phyloP scores from a whole-genome alignment of 2,888 invertebrate species.

The Coelinius sp. region DNA sequence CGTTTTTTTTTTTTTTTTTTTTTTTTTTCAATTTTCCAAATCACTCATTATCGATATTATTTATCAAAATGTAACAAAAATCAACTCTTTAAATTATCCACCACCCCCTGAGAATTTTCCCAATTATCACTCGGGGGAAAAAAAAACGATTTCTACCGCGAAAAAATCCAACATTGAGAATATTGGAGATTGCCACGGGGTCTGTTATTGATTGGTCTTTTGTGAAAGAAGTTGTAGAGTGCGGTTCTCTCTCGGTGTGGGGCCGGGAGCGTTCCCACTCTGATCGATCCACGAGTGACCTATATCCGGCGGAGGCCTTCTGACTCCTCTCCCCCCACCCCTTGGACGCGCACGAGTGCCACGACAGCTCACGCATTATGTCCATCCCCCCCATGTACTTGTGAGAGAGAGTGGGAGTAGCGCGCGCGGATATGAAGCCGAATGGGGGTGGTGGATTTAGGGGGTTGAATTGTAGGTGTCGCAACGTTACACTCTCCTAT shows the following conservation, averaged over 20 bases:
- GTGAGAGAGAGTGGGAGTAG: background rate
- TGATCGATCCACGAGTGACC: constrained; percentile 69
- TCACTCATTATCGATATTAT: too few species aligned
- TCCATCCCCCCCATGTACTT: constrained; percentile 33
- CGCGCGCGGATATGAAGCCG: constrained; percentile 8
- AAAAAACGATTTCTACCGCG: background rate
- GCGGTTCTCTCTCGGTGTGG: background rate
- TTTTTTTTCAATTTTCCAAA: background rate
- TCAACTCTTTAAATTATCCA: background rate
- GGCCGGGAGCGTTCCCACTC: constrained; percentile 24
- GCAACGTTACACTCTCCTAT: constrained; percentile 12
- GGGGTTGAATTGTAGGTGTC: constrained; percentile 21
- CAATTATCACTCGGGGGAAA: background rate
- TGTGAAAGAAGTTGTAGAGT: constrained; percentile 49
- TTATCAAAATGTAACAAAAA: too few species aligned
- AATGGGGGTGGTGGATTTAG: constrained; percentile 1
- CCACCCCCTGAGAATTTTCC: background rate
- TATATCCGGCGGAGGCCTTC: constrained; percentile 61
- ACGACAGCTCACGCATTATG: constrained; percentile 22
- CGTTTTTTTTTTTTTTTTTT: background rate
- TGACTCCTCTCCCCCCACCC: constrained; percentile 22
- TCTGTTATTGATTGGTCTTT: constrained; percentile 68
- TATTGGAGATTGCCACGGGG: constrained; percentile 31
- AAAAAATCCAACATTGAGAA: background rate
- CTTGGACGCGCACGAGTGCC: constrained; percentile 30